Evolutionary conservation across 2,888 invertebrate genomes (phyloP), one percentile per base, ranked within the genome.

Genomic region (Acronicta psi): DNA sequence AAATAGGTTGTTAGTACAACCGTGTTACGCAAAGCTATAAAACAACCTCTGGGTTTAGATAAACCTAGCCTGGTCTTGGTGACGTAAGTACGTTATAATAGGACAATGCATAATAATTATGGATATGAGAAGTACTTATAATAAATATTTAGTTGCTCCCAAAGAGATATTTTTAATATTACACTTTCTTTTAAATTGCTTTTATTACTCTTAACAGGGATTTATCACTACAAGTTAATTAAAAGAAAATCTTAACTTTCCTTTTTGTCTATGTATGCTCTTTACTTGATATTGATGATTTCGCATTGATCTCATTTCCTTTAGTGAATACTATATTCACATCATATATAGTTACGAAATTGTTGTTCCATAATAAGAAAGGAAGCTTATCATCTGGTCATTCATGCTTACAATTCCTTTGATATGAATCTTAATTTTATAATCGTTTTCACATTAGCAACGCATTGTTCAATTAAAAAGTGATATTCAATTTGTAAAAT

Each of bases 401-500:
- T 51, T 56, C 44, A 51, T 41, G n/a, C 46, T 55, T 37, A 38
- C 50, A 53, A 42, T 42, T 53, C 1, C 55, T 54, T 63, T 38
- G 41, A 34, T 51, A 25, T 52, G 41, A 34, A 42, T 61, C 4
- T 45, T 13, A 46, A 52, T 42, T 49, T 61, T 29, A 44, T 52
- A 66, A 64, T 43, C 8, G 59, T 56, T 60, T 57, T 34, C 38
- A 53, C 18, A 34, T 67, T 61, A 51, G 50, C 50, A 64, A 63
- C 42, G 23, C 1, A 56, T 23, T 54, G 42, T 60, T 64, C 51
- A 64, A 73, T 73, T 75, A 75, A 69, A 61, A 71, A 68, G 63
- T 64, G 60, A 73, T 73, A 75, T 75, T 62, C 45, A 63, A 72
- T 69, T 76, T 63, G 58, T 75, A 61, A 70, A 67, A 65, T 58